Percentiles rank a stretch among this genome's conserved stretches.
These are phyloP conservation scores for Charanyca ferruginea DNA, from an alignment of 2,888 invertebrate species.

Conservation along the genomic window DNA sequence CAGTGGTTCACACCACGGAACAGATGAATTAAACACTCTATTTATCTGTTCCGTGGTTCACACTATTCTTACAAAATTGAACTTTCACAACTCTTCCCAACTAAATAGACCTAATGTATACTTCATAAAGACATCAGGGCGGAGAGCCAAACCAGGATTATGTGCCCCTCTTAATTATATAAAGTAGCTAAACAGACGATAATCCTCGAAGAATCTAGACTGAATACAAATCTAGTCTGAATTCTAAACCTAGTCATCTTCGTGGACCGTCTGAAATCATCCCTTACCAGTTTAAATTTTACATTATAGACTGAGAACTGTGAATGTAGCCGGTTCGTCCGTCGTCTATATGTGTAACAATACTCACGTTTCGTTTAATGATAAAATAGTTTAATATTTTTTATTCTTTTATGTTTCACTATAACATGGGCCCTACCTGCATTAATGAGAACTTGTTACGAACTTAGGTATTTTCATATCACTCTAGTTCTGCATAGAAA, in stretches of 20 bases:
- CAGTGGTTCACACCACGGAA: no score
- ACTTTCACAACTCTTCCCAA: not conserved
- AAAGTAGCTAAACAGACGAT: slow-evolving; percentile 33
- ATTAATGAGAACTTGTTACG: slow-evolving; percentile 14
- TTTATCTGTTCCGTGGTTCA: no score
- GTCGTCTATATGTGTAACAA: no score
- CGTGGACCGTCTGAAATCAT: not conserved
- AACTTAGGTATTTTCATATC: slow-evolving; percentile 8
- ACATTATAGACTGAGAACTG: no score
- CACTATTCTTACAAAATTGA: not conserved
- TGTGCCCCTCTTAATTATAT: slow-evolving; percentile 43
- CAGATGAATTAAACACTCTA: no score
- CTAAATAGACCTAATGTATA: slow-evolving; percentile 12
- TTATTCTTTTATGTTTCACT: no score
- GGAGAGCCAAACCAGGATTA: slow-evolving; percentile 35
- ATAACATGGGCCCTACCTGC: not conserved
- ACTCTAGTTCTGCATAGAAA: slow-evolving; percentile 37
- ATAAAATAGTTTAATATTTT: no score
- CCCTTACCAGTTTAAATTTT: not conserved
- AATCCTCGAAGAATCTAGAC: slow-evolving; percentile 49
- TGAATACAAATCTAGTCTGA: slow-evolving; percentile 30
- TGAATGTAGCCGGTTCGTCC: no score
- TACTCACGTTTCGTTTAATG: no score
- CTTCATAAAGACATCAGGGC: slow-evolving; percentile 26
- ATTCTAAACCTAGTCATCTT: slow-evolving; percentile 4